Base-by-base conservation (phyloP, 2,888 invertebrate species). In the Lymantria monacha region DNA sequence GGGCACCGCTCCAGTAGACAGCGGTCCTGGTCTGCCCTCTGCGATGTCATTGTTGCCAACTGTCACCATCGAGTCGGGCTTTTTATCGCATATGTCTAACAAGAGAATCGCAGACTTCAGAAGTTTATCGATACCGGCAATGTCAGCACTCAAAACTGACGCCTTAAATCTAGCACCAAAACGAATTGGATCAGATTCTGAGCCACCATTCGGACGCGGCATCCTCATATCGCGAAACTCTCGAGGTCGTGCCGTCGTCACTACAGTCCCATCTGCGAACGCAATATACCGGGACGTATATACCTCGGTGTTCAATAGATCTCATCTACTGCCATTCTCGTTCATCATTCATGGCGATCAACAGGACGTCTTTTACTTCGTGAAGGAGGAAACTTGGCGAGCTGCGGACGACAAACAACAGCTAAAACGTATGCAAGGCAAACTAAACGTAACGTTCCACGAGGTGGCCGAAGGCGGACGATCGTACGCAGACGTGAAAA, bases 281-380 rank as follows among this genome's bases (percentile, higher is more conserved):
- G 95, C 97, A 31, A 97, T 98, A 63, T 97, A 97, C 83, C 93
- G 96, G 33, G 97, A 98, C 81, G 97, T 98, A 2, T 97, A 97
- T 79, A 97, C 97, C 3, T 96, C 97, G 0, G 97, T 98, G 7
- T 97, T 98, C 83, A 97, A 97, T 83, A 94, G 97, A 65, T 97
- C 97, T 0, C 95, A 95, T 80, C 92, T 97, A 70, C 88, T 98
- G 68, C 97, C 97, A 37, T 97, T 97, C 84, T 96, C 96, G 10
- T 96, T 97, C 76, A 95, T 97, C 46, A 95, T 97, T 31, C 97
- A 97, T 82, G 96, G 95, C 64, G 96, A 96, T 13, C 96, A 96
- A 74, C 97, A 97, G 79, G 97, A 98, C 76, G 96, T 97, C 10
- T 97, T 98, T 90, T 97, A 96, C 86, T 98, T 98, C 79, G 97